Base-by-base conservation (phyloP, 2,797 vertebrate species). In the Anguilla obscura region DNA sequence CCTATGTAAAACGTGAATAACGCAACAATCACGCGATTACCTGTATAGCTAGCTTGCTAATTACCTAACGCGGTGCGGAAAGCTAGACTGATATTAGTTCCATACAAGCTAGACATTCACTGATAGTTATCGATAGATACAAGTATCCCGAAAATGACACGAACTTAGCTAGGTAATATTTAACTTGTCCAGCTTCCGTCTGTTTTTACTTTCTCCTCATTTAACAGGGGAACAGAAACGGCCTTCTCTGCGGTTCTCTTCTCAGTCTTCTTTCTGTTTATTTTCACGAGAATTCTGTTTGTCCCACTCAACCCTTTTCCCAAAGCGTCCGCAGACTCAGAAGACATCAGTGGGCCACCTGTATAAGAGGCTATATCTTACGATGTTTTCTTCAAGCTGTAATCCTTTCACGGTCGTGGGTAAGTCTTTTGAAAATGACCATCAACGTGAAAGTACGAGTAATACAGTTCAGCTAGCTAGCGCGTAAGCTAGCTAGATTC, bases 291-390 rank as follows among this genome's bases (percentile, higher is more conserved):
- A 79, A 76, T 85, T 79, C 33, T 56, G 84, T 54, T 74, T 84
- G 30, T 56, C 74, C 79, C 16, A 50, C 18, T 82, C 84, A 18
- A 52, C 16, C 84, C 9, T 71, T 50, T 45, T 50, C 45, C 10
- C 63, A 56, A 60, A 80, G 60, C 87, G 69, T 71, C 87, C 50
- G 71, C 48, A 50, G 80, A 88, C 33, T 56, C 40, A 48, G 45
- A 85, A 71, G 63, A 84, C 48, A 30, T 48, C 21, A 60, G 66
- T 63, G 85, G 85, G 74, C 87, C 87, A 88, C 87, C 87, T 88
- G 87, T 79, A n/a, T 24, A 48, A 30, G 45, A 48, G 79, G 45
- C 45, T 79, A 21, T 66, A 85, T 85, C 74, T 33, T 56, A 33
- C 50, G 69, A 50, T 58, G 54, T 50, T 76, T 85, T 45, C 74